These are phyloP conservation scores for Lithophane ornitopus DNA, from an alignment of 2,888 invertebrate genomes.

Conservation along the genomic window DNA sequence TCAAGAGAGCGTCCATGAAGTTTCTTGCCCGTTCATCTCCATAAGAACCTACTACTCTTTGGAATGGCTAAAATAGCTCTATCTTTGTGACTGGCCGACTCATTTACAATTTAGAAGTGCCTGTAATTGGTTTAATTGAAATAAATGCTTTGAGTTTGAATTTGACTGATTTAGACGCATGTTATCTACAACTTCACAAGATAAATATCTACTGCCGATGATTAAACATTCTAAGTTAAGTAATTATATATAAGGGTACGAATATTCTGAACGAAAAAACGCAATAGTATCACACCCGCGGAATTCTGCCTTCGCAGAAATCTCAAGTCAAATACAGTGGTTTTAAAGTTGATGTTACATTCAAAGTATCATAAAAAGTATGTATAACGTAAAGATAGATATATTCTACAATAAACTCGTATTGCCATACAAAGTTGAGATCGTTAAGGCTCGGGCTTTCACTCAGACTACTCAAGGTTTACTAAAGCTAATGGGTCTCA, in stretches of 20 bases:
- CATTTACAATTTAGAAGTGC: not conserved
- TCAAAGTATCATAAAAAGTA: constrained; percentile 4
- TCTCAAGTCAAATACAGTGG: not conserved
- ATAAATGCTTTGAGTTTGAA: not conserved
- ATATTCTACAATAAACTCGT: not conserved
- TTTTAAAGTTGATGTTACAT: not conserved
- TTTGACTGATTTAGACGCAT: too few relatives aligned
- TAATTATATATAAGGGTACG: too few relatives aligned
- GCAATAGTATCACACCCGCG: not conserved
- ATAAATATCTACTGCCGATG: not conserved
- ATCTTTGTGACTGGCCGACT: not conserved
- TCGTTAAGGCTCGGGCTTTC: too few relatives aligned
- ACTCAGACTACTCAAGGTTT: not conserved
- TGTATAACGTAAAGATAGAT: not conserved
- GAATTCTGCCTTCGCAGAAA: not conserved
- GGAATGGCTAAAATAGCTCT: not conserved
- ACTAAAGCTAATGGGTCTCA: constrained; percentile 26
- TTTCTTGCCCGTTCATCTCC: not conserved
- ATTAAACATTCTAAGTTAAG: too few relatives aligned
- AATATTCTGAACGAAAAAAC: not conserved
- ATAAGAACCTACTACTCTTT: not conserved
- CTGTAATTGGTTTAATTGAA: not conserved
- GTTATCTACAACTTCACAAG: not conserved
- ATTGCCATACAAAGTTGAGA: constrained; percentile 34
- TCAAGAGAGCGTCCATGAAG: not conserved